Conservation (phyloP, 2,888 invertebrate species). For the Mythimna impura region DNA sequence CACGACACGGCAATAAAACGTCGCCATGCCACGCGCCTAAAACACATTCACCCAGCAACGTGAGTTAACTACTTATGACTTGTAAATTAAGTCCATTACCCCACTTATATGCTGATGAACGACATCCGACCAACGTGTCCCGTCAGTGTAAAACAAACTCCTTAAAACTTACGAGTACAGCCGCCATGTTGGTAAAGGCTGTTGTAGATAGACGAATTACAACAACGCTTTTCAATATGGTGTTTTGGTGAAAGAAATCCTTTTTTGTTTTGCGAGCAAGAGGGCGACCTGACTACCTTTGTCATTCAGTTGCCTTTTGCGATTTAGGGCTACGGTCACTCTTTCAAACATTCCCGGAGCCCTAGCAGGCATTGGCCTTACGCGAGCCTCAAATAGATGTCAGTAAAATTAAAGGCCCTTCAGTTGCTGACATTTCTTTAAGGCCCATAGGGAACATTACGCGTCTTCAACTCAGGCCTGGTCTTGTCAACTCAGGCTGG, state of each 20-base stretch:
- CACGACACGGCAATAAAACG: conserved; percentile 1
- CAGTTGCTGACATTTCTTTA: too few species aligned
- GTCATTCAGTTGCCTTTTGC: too few species aligned
- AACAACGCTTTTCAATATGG: not conserved
- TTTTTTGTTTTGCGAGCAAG: too few species aligned
- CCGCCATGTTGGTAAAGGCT: conserved; percentile 31
- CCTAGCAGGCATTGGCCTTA: too few species aligned
- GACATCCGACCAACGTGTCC: conserved; percentile 47
- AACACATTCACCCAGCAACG: not conserved
- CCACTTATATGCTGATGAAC: conserved; percentile 55
- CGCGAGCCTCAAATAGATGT: too few species aligned
- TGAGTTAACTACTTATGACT: conserved; percentile 50
- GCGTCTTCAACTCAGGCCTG: too few species aligned
- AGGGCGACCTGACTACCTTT: too few species aligned
- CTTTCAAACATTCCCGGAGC: too few species aligned
- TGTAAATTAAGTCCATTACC: conserved; percentile 53
- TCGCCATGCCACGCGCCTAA: conserved; percentile 1
- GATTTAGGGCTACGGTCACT: too few species aligned
- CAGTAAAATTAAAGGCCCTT: too few species aligned
- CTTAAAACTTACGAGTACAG: conserved; percentile 41
- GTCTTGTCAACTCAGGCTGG: too few species aligned
- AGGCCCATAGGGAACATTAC: too few species aligned
- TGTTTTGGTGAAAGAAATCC: not conserved
- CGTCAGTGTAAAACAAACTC: conserved; percentile 55
- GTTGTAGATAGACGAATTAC: not conserved